Conservation (phyloP, 2,888 invertebrate genomes). For the Eupithecia exiguata region DNA sequence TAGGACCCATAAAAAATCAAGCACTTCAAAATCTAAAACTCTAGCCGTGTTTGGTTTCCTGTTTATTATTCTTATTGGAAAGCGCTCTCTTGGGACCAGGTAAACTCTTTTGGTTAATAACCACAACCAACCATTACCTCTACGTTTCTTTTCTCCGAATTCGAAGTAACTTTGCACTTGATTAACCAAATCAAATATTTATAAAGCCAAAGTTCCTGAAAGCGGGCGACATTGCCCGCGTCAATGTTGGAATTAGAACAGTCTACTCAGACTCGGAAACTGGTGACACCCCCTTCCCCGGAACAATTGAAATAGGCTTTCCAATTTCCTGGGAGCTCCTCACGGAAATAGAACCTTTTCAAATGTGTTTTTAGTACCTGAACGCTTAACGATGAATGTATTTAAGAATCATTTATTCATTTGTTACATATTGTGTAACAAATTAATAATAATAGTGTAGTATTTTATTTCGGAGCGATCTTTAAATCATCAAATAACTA, state of each 20-base stretch:
- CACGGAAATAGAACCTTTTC: conserved; percentile 59
- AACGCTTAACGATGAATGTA: conserved; percentile 13
- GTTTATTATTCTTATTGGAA: not conserved
- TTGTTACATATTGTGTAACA: too few relatives aligned
- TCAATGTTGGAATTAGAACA: conserved; percentile 51
- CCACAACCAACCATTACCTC: not conserved
- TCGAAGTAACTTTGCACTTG: conserved; percentile 5
- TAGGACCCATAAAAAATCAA: not conserved
- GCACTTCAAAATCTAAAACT: not conserved
- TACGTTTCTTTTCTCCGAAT: not conserved
- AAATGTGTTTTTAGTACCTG: conserved; percentile 47
- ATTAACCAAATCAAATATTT: conserved; percentile 16
- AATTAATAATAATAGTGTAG: too few relatives aligned
- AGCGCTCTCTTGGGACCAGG: not conserved
- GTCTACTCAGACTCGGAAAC: conserved; percentile 36
- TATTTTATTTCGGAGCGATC: not conserved
- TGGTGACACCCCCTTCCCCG: conserved; percentile 47
- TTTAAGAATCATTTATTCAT: too few relatives aligned
- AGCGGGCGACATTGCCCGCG: conserved; percentile 19
- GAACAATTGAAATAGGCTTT: conserved; percentile 68
- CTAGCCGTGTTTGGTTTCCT: not conserved
- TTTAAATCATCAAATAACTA: not conserved
- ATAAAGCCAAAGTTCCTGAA: conserved; percentile 20
- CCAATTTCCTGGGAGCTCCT: conserved; percentile 62
- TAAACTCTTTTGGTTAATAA: not conserved